Conservation (phyloP, 2,113 vertebrate species). For the Pavo muticus region DNA sequence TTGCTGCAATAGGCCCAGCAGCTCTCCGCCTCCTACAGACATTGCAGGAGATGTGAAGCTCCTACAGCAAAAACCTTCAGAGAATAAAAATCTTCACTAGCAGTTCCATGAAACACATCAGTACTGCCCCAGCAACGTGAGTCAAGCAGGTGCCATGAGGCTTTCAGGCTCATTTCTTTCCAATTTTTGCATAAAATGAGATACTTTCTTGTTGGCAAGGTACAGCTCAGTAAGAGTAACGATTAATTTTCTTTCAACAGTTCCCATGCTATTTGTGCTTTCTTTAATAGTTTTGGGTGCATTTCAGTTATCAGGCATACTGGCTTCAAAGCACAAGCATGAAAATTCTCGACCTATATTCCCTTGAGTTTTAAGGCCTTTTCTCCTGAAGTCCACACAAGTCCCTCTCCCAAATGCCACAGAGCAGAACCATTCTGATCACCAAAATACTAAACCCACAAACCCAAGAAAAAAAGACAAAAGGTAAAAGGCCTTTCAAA, state of each 20-base stretch:
- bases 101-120: neutral
- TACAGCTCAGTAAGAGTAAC: neutral
- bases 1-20: fast-evolving
- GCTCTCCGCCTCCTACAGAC: neutral
- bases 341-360: neutral
- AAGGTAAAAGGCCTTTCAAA: neutral
- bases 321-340: neutral
- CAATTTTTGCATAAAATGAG: neutral
- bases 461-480: neutral
- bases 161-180: neutral
- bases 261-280: neutral
- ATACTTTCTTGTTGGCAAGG: neutral
- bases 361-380: neutral
- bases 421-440: neutral
- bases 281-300: neutral
- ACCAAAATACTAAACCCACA: neutral
- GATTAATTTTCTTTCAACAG: neutral
- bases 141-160: neutral
- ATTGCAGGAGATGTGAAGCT: neutral
- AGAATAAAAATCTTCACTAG: neutral
- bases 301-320: neutral
- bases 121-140: neutral
- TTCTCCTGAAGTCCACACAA: neutral
- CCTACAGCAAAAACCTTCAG: neutral
- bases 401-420: neutral